Evolutionary conservation across 2,797 vertebrate species (phyloP).

Genomic region (Phataginus tetradactyla): DNA sequence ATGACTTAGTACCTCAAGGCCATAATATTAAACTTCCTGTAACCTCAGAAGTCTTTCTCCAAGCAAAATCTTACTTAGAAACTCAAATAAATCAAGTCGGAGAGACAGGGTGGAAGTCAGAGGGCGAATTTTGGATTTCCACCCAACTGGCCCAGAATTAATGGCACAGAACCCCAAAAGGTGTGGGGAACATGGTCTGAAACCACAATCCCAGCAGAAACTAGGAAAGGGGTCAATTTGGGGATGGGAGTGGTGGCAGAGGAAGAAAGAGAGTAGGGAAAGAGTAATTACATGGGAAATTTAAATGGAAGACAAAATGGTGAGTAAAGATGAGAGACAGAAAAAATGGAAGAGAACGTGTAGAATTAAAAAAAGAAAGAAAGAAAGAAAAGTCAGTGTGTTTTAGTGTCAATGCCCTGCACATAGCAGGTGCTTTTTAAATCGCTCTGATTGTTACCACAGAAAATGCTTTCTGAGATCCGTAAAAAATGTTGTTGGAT

Average conservation of each 20-base stretch:
- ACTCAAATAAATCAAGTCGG: not conserved
- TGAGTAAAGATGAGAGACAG: not conserved
- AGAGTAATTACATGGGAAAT: not conserved
- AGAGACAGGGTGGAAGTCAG: not conserved
- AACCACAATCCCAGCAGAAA: not conserved
- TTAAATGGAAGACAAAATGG: not conserved
- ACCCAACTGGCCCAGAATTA: not conserved
- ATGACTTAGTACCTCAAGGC: not conserved
- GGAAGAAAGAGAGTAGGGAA: not conserved
- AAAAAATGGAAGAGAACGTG: too few relatives aligned
- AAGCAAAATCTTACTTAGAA: constrained; percentile 41
- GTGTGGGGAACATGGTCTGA: not conserved
- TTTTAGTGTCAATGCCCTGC: not conserved
- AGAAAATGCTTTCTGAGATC: not conserved
- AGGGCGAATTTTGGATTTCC: not conserved
- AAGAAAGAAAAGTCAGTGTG: not conserved
- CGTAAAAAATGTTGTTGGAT: not conserved
- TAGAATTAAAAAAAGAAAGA: not conserved
- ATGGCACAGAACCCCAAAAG: not conserved
- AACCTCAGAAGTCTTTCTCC: not conserved
- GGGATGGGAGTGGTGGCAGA: not conserved
- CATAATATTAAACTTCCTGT: not conserved
- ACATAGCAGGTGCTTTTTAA: not conserved
- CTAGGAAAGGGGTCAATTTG: not conserved
- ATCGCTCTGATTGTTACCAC: not conserved